Conservation (phyloP, 2,797 vertebrate species). For the Florisuga fusca region DNA sequence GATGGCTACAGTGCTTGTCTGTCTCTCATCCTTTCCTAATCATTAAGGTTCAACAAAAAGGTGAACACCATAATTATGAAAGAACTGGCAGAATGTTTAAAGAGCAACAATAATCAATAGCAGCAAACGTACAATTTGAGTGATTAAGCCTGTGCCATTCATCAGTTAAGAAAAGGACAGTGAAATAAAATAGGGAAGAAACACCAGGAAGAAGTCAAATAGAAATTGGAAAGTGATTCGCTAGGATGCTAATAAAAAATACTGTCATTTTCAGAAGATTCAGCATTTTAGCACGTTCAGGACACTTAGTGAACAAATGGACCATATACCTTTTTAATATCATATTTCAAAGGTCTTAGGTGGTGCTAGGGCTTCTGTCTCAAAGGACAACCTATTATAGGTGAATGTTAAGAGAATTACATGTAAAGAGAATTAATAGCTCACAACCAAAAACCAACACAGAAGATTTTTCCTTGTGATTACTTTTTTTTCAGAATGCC, state of each 20-base stretch:
- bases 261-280: neutral
- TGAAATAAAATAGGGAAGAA: neutral
- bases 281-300: neutral
- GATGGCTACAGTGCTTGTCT: neutral
- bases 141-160: neutral
- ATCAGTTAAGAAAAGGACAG: neutral
- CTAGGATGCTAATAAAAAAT: neutral
- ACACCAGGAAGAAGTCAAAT: neutral
- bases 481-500: neutral
- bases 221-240: neutral
- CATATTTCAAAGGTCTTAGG: neutral
- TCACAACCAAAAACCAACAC: neutral
- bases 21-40: constrained; percentile 9
- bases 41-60: constrained; percentile 39
- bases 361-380: neutral
- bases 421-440: neutral
- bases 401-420: neutral
- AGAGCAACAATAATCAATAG: constrained; percentile 32
- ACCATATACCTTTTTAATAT: neutral
- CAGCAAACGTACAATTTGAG: neutral
- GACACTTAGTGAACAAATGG: neutral
- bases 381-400: neutral
- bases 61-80: constrained; percentile 26
- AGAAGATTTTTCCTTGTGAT: neutral
- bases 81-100: constrained; percentile 3